Conservation (phyloP, 2,113 vertebrate species). For the Microtus ochrogaster region DNA sequence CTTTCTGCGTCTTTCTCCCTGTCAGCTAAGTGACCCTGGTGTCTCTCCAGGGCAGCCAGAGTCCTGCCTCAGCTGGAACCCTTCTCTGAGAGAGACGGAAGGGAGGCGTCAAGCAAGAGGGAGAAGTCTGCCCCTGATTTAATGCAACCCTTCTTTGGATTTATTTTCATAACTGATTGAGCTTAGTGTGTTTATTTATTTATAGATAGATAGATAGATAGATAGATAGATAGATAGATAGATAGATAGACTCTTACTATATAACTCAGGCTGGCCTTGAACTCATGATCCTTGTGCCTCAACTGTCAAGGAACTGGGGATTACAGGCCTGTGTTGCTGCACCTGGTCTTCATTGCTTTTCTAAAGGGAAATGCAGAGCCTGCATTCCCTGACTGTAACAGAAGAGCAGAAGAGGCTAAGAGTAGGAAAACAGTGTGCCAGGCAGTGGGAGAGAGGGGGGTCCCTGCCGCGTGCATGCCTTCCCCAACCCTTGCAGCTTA, state of each 20-base stretch:
- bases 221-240: no score
- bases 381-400: background rate
- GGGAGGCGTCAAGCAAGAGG: no score
- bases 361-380: background rate
- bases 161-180: conserved; percentile 3
- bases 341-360: background rate
- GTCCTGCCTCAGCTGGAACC: background rate
- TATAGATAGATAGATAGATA: no score
- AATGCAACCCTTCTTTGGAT: background rate
- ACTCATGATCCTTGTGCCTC: background rate
- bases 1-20: background rate
- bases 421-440: accelerated
- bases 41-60: background rate
- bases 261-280: background rate
- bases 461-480: background rate
- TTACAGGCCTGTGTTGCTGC: background rate
- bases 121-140: background rate
- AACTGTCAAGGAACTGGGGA: background rate
- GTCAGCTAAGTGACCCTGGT: background rate
- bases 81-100: background rate
- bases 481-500: background rate
- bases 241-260: background rate
- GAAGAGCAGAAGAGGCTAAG: background rate
- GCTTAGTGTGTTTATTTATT: background rate
- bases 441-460: background rate